A percentile compares a stretch with the other conserved stretches of the same genome.
These are phyloP conservation scores for Pseudomugil tenellus DNA, from an alignment of 2,797 vertebrate species.

Conservation along the genomic window DNA sequence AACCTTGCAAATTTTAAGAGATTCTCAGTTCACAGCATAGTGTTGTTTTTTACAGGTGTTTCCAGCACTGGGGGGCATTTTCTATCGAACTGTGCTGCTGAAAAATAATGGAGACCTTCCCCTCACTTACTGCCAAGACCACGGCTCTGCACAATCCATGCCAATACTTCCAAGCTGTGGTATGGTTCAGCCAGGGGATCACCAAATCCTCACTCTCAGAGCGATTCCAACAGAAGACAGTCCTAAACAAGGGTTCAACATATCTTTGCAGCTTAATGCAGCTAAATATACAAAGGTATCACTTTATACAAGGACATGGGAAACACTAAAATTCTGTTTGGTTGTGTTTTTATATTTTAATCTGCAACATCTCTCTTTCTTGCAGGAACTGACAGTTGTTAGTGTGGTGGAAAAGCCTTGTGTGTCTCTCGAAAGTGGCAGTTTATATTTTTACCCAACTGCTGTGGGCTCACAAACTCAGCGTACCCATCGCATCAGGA, in stretches of 20 bases:
- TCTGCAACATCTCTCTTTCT: constrained; percentile 21
- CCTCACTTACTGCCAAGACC: constrained; percentile 84
- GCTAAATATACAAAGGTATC: constrained; percentile 86
- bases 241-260: constrained; percentile 69
- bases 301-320: not conserved
- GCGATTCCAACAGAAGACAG: constrained; percentile 78
- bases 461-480: constrained; percentile 79
- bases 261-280: constrained; percentile 88
- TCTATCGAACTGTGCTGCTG: constrained; percentile 85
- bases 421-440: constrained; percentile 83
- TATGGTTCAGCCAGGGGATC: constrained; percentile 79
- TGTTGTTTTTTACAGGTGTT: constrained; percentile 82
- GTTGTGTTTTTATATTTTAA: not conserved
- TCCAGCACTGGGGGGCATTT: constrained; percentile 77
- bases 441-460: constrained; percentile 88
- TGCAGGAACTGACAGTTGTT: constrained; percentile 85
- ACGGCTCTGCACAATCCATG: constrained; percentile 66
- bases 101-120: constrained; percentile 83
- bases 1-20: not conserved
- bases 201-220: constrained; percentile 88
- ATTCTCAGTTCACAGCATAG: not conserved
- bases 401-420: constrained; percentile 80
- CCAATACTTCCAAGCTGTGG: constrained; percentile 84
- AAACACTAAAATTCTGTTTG: not conserved
- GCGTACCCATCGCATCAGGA: constrained; percentile 82